Percentiles rank a stretch among this genome's conserved stretches.
Conservation (phyloP, 2,888 invertebrate species). For the Gortyna flavago region DNA sequence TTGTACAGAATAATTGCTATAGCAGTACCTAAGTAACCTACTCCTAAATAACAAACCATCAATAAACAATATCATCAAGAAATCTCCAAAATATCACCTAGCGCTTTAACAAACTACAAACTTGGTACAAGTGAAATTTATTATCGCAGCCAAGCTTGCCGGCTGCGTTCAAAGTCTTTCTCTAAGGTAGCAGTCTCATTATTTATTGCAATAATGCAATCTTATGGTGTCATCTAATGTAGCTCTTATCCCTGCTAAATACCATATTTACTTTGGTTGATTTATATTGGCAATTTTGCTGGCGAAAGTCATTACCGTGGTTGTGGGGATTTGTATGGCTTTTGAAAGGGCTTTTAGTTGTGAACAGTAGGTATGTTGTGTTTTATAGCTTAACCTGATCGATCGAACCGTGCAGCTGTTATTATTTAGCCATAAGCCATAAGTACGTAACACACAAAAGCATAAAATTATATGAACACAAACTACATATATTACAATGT, state of each 20-base stretch:
- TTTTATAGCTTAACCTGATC: neutral
- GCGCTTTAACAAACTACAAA: conserved; percentile 49
- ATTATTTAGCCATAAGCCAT: no score
- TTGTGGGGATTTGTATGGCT: conserved; percentile 20
- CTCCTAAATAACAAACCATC: neutral
- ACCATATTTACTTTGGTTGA: conserved; percentile 36
- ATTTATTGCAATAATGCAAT: conserved; percentile 66
- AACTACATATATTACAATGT: no score
- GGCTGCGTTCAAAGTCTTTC: conserved; percentile 46
- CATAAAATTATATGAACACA: no score
- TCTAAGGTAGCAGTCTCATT: conserved; percentile 48
- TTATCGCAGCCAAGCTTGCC: conserved; percentile 51
- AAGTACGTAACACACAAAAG: no score
- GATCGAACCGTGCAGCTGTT: no score
- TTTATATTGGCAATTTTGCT: conserved; percentile 50
- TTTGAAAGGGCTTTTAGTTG: neutral
- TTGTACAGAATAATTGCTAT: neutral
- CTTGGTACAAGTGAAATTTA: conserved; percentile 58
- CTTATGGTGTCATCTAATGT: conserved; percentile 56
- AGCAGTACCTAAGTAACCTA: neutral
- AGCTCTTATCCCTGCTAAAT: conserved; percentile 55
- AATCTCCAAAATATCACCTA: conserved; percentile 43
- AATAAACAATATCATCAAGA: conserved; percentile 21
- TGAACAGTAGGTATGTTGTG: neutral
- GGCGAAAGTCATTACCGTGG: conserved; percentile 43